Base-by-base conservation (phyloP, 1,140 invertebrate species). In the Belonocnema kinseyi region DNA sequence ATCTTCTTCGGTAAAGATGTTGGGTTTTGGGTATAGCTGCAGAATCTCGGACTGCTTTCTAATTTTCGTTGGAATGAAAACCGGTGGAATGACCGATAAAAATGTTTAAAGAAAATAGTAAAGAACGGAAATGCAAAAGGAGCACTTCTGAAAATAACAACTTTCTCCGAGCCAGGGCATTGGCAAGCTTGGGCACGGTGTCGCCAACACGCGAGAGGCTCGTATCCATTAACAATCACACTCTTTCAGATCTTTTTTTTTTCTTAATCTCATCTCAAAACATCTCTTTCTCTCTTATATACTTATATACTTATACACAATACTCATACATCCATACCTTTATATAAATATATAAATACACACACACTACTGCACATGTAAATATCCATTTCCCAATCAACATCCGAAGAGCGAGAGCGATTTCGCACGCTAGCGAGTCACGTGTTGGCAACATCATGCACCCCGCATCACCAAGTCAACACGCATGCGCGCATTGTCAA, bases 111-210 rank as follows among this genome's bases (percentile, higher is more conserved):
- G 66, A 79, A 84, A 83, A 76, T 83, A 74, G 75, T 77, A 61
- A 78, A 75, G 71, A 82, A 87, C 81, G 77, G 80, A 88, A 82
- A 83, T 88, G 86, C 77, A 87, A 88, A 91, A 90, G 90, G 90
- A 91, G 89, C 90, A 91, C 90, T 91, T 88, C 81, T 79, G 81
- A 87, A 87, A 84, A 85, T 86, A 87, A 88, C 84, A 86, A 86
- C 77, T 90, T 84, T 90, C 90, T 88, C 88, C 93, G 93, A 94
- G 95, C 95, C 95, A 95, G 95, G 95, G 95, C 95, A 96, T 95
- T 96, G 94, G 94, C 94, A 95, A 94, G 93, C 93, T 92, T 91
- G 88, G 89, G 89, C 90, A 91, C 91, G 90, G 88, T 92, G 89
- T 91, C 88, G 91, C 90, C 91, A 92, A 92, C 91, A 88, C 88